Conservation (phyloP, 2,888 invertebrate species). For the Rhagonycha lutea region DNA sequence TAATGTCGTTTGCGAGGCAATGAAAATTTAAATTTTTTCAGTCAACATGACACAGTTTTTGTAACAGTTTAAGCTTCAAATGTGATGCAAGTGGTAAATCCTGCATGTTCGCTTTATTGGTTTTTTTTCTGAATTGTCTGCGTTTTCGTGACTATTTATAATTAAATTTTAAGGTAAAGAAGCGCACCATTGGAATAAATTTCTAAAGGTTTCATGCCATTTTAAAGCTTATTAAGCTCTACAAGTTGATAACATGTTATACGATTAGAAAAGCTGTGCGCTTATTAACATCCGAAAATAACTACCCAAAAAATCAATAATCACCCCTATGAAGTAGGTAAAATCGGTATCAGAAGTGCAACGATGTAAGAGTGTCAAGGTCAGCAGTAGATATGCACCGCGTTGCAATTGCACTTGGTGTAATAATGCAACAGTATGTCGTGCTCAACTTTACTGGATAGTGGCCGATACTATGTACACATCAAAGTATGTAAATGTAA, state of each 20-base stretch:
- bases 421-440: conserved; percentile 50
- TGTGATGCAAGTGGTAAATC: neutral
- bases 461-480: conserved; percentile 22
- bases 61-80: neutral
- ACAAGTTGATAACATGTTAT: neutral
- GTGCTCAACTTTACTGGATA: conserved; percentile 25
- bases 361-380: conserved; percentile 53
- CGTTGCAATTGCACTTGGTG: conserved; percentile 51
- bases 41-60: neutral
- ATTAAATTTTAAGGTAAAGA: neutral
- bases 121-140: neutral
- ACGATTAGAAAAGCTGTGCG: conserved; percentile 12
- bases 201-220: neutral
- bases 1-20: neutral
- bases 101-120: neutral
- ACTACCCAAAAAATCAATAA: conserved; percentile 40
- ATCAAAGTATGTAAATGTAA: conserved; percentile 17
- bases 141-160: neutral
- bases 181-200: neutral
- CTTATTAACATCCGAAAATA: conserved; percentile 35
- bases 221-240: neutral
- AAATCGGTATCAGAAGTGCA: conserved; percentile 38
- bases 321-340: conserved; percentile 36
- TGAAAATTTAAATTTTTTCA: neutral
- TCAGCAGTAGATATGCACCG: conserved; percentile 52